Evolutionary conservation across 2,888 invertebrate genomes (phyloP).

Genomic region (Rotaria sp.): DNA sequence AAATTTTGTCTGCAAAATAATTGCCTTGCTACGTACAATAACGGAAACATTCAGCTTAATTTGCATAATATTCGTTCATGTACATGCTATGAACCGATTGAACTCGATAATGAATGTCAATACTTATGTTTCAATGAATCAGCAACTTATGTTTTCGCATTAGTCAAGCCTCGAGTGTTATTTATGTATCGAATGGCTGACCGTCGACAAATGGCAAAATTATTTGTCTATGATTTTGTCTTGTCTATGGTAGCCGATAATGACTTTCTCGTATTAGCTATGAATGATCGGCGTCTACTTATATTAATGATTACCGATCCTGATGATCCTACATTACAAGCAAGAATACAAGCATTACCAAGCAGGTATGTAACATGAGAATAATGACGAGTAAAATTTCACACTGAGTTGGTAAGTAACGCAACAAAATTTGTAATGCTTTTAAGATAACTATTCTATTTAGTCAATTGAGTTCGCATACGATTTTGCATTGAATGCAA

Average conservation of each 20-base stretch:
- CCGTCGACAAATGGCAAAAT: not conserved
- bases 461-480: no score
- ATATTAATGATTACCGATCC: constrained; percentile 30
- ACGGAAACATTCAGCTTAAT: not conserved
- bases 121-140: constrained; percentile 17
- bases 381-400: no score
- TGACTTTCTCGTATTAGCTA: constrained; percentile 24
- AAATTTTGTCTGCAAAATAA: not conserved
- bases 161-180: not conserved
- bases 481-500: no score
- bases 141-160: not conserved
- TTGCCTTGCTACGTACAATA: not conserved
- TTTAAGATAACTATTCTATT: no score
- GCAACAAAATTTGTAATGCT: no score
- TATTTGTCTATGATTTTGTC: not conserved
- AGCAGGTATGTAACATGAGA: not conserved
- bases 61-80: not conserved
- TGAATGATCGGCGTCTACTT: constrained; percentile 32
- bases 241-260: not conserved
- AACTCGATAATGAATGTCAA: not conserved
- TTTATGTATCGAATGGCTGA: constrained; percentile 18
- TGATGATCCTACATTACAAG: not conserved
- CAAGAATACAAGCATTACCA: not conserved
- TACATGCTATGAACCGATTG: not conserved
- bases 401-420: no score